A percentile compares a stretch with the other conserved stretches of the same genome.
phyloP scores from a whole-genome alignment of 35 echinoderm and acorn worm genomes.

The Apostichopus californicus region DNA sequence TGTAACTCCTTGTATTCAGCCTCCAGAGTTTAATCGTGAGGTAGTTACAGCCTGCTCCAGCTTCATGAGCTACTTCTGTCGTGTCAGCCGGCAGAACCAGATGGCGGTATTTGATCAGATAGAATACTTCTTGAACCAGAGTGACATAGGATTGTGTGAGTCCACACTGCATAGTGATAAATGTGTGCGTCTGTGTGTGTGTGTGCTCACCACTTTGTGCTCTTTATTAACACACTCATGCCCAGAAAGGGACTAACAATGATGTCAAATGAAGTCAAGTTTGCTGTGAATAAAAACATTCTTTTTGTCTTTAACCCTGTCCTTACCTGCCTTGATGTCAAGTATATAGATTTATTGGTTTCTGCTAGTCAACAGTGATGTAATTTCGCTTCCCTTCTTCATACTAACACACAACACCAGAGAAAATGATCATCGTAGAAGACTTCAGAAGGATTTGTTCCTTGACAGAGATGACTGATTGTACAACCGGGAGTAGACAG shows the following conservation, averaged over 20 bases:
- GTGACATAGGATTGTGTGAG: constrained; percentile 98
- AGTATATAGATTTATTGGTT: no score
- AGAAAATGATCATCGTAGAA: no score
- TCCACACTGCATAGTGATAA: constrained; percentile 8
- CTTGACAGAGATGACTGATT: no score
- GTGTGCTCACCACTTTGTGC: neutral
- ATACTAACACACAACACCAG: no score
- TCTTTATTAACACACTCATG: neutral
- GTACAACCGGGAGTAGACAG: no score
- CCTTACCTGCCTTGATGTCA: no score
- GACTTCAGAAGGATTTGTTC: no score
- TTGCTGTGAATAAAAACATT: neutral
- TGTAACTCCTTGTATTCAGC: neutral
- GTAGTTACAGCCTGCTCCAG: constrained; percentile 91
- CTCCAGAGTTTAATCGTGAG: constrained; percentile 90
- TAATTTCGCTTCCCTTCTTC: no score
- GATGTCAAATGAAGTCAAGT: neutral
- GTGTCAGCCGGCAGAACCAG: constrained; percentile 77
- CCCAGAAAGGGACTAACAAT: neutral
- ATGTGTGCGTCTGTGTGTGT: neutral
- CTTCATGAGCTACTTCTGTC: constrained; percentile 96
- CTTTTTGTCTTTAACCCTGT: neutral
- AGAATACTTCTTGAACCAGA: constrained; percentile 87
- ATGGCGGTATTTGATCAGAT: constrained; percentile 79
- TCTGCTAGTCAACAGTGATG: no score